Base-by-base conservation (phyloP, 2,888 invertebrate genomes). In the Netelia fuscicornis region DNA sequence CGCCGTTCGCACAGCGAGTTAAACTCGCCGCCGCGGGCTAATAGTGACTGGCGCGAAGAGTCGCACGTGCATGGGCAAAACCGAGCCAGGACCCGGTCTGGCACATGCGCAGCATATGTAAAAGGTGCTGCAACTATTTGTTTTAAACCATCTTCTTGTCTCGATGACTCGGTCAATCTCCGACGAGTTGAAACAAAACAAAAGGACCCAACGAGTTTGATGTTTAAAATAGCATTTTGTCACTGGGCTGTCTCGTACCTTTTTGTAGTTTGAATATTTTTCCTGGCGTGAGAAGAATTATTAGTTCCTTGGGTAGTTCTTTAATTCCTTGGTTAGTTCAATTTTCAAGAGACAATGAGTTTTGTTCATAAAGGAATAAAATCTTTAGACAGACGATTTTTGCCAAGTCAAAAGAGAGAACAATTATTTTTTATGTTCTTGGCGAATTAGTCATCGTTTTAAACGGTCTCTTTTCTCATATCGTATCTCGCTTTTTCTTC, bases 41-140 rank as follows among this genome's bases (percentile, higher is more conserved):
- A 76, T 75, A 54, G 77, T 68, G 67, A 77, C 67, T 68, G 68
- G 58, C 65, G 58, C 67, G 17, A n/a, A n/a, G 42, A 77, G 48
- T 56, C 56, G 30, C 65, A n/a, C 30, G 30, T 56, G 56, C 17
- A 72, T 58, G 17, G 37, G 44, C 42, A 42, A 77, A 54, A 42
- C 5, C 37, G 42, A 68, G 60, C 44, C 11, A 79, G 58, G 68
- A 62, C 48, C 30, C 44, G 60, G 23, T 48, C 13, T 48, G 56
- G 30, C 48, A 37, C 72, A 62, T 37, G 52, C 44, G 11, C 17
- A 48, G 62, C 62, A 74, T 62, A 74, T 17, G 52, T n/a, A 64
- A 75, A 75, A 62, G 62, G 74, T 52, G 10, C 52, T 23, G 64
- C 52, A 52, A 13, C 42, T 20, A 56, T 56, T 74, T 23, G 23